Evolutionary conservation across 2,888 invertebrate species (phyloP).

Genomic region (Melinaea marsaeus): DNA sequence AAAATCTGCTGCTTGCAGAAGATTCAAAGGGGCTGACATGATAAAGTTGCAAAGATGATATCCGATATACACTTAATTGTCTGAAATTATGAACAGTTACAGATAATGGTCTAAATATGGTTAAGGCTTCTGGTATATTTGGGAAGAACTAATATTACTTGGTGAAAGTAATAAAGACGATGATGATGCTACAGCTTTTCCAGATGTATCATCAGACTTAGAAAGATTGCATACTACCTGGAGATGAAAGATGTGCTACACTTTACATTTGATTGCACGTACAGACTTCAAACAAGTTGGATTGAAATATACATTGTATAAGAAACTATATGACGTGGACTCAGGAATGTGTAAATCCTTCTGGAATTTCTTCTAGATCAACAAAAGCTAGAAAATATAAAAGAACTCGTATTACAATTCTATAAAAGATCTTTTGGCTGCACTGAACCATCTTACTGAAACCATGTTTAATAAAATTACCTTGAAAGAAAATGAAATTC

Average conservation of each 20-base stretch:
- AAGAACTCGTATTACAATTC: constrained; percentile 32
- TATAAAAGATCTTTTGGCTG: constrained; percentile 31
- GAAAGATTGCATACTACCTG: constrained; percentile 21
- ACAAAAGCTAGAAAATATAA: constrained; percentile 30
- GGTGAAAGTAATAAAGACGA: neutral
- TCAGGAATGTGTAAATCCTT: constrained; percentile 29
- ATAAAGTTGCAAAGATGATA: no score
- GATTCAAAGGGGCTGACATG: no score
- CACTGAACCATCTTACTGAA: constrained; percentile 20
- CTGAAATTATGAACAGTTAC: no score
- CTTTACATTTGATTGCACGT: constrained; percentile 31
- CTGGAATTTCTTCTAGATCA: constrained; percentile 32
- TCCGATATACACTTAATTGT: no score
- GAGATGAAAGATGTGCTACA: constrained; percentile 32
- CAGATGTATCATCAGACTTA: neutral
- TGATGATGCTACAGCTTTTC: neutral
- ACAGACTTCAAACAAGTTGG: constrained; percentile 27
- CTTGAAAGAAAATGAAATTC: neutral
- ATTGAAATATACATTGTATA: constrained; percentile 27
- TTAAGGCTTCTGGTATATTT: no score
- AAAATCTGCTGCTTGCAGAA: no score
- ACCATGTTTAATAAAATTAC: constrained; percentile 14
- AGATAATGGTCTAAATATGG: no score
- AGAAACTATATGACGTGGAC: constrained; percentile 31
- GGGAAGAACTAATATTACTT: neutral